Evolutionary conservation across 2,888 invertebrate genomes (phyloP), one percentile per base, ranked within the genome.

Genomic region (Polydrusus pterygomalis): DNA sequence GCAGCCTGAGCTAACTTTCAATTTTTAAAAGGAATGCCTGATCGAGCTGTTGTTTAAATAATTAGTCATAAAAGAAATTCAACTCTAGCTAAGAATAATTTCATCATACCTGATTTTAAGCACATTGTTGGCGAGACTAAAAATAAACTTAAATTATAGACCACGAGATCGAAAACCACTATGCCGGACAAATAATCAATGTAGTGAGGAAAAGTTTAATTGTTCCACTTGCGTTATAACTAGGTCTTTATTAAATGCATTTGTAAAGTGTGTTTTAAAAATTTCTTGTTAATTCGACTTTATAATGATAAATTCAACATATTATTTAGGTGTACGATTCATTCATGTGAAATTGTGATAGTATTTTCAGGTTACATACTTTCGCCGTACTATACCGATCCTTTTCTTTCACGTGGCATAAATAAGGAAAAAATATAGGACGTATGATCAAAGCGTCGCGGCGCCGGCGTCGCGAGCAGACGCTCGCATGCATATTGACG

Each of bases 401-500:
- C 30, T 34, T 15, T 25, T 56, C 34, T 34, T 30, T 34, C 3
- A 7, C 15, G 9, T 7, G 13, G n/a, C 30, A 0, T 20, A 30
- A 25, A 56, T 15, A 56, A 34, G 34, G 56, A 43, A n/a, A 43
- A 43, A 43, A 43, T 43, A 56, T 30, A 15, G 56, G n/a, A 15
- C 13, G 25, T 34, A 15, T 2, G n/a, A 65, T 51, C 3, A 34
- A 18, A 49, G 74, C 18, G 58, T 34, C 56, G 54, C 25, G 34
- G 15, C 15, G 56, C 30, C 56, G 56, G 15, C 80, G 79, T 76
- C 79, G 78, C 64, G 79, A 76, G 76, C n/a, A 60, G 38, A 18
- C 51, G 67, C 77, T 75, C 69, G 75, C 71, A 45, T 47, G 30
- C 10, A 15, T 11, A 58, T 62, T n/a, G 25, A 25, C 51, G 38